phyloP scores from a whole-genome alignment of 2,888 invertebrate species.

The Rhagonycha lutea region DNA sequence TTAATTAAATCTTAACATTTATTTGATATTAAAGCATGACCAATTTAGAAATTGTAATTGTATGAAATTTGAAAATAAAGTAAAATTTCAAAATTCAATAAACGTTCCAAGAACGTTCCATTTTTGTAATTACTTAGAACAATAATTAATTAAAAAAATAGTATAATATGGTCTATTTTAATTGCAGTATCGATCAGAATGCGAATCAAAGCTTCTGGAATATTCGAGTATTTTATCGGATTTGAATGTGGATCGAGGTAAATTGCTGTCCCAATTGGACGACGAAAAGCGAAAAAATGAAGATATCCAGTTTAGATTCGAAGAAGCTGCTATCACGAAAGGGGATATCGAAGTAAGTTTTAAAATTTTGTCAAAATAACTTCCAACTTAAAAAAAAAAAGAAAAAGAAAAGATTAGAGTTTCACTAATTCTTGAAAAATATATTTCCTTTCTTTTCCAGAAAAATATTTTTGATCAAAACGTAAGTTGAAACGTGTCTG shows the following conservation, averaged over 20 bases:
- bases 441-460: constrained; percentile 47
- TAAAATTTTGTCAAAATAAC: neutral
- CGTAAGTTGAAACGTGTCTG: constrained; percentile 52
- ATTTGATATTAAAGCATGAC: neutral
- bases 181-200: constrained; percentile 59
- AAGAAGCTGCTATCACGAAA: constrained; percentile 88
- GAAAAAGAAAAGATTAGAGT: neutral
- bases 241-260: constrained; percentile 61
- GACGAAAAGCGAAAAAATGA: constrained; percentile 83
- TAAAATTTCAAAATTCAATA: neutral
- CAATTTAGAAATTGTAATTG: neutral
- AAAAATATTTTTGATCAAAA: constrained; percentile 55
- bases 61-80: neutral
- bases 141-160: constrained; percentile 5
- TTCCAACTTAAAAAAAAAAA: neutral
- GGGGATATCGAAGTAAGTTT: constrained; percentile 82
- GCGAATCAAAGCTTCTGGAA: constrained; percentile 61
- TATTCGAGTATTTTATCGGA: constrained; percentile 60
- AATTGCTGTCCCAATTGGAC: constrained; percentile 68
- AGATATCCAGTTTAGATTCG: constrained; percentile 87
- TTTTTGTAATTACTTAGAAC: too few relatives aligned
- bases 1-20: neutral
- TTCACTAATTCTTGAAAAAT: neutral
- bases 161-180: constrained; percentile 9
- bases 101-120: neutral